Evolutionary conservation across 2,888 invertebrate genomes (phyloP).

Genomic region (Spodoptera exigua): DNA sequence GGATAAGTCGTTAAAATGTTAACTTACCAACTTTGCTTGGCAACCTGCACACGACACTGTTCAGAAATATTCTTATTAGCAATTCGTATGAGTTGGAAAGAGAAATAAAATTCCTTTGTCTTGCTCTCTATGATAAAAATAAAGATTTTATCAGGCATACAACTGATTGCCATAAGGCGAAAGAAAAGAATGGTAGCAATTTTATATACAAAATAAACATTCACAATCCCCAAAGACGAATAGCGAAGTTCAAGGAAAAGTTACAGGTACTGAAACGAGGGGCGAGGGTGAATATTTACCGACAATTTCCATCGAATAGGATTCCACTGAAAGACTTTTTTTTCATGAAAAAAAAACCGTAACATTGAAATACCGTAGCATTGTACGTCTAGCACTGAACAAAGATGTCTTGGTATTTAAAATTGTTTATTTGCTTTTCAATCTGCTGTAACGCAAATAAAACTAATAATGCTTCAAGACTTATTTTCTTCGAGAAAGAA

Average conservation of each 20-base stretch:
- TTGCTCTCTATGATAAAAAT: too few relatives aligned
- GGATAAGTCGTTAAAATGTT: too few relatives aligned
- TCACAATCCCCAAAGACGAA: slow-evolving; percentile 28
- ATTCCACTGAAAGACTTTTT: slow-evolving; percentile 43
- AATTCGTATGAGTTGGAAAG: too few relatives aligned
- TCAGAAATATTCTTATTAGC: too few relatives aligned
- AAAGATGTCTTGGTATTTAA: background rate
- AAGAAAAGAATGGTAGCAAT: slow-evolving; percentile 7
- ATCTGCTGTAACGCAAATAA: too few relatives aligned
- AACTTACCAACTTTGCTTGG: too few relatives aligned
- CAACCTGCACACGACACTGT: too few relatives aligned
- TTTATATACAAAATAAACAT: slow-evolving; percentile 30
- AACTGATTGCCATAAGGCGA: background rate
- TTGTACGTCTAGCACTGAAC: slow-evolving; percentile 7
- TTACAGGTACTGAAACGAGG: slow-evolving; percentile 31
- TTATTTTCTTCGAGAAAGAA: too few relatives aligned
- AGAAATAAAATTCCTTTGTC: too few relatives aligned
- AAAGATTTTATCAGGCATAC: too few relatives aligned
- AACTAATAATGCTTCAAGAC: too few relatives aligned
- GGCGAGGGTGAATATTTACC: slow-evolving; percentile 57
- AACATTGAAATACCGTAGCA: slow-evolving; percentile 30
- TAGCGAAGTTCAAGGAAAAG: slow-evolving; percentile 29
- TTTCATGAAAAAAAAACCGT: slow-evolving; percentile 21
- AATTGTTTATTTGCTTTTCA: background rate
- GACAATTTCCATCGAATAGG: slow-evolving; percentile 40